These are phyloP conservation scores for Hormaphis cornu DNA, from an alignment of 1,140 invertebrate species.

Conservation along the genomic window DNA sequence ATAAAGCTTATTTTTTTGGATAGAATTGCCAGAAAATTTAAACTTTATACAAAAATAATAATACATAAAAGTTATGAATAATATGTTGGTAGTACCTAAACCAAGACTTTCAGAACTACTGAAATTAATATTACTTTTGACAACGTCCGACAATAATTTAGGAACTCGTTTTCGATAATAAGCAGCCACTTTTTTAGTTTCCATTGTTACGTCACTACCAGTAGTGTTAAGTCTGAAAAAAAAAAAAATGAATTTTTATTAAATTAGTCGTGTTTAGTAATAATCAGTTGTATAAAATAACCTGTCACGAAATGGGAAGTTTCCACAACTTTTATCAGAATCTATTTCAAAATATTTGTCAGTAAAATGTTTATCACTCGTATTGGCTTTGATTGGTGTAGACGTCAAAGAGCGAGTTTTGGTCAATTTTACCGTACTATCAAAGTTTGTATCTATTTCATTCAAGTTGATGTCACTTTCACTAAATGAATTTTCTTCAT, in stretches of 20 bases:
- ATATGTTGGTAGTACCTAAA: slow-evolving; percentile 38
- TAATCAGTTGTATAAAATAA: neutral
- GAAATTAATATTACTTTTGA: slow-evolving; percentile 53
- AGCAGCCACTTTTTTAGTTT: slow-evolving; percentile 47
- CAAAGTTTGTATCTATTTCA: slow-evolving; percentile 35
- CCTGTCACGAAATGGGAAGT: slow-evolving; percentile 11
- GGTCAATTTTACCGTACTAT: slow-evolving; percentile 20
- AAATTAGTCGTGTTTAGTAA: slow-evolving; percentile 33
- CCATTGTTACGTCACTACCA: slow-evolving; percentile 49
- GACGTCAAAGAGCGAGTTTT: slow-evolving; percentile 6
- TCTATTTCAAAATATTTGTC: slow-evolving; percentile 30
- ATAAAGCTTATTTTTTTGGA: no score
- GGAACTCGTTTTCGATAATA: slow-evolving; percentile 47
- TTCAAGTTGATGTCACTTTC: slow-evolving; percentile 36
- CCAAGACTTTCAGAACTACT: slow-evolving; percentile 65
- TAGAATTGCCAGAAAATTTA: no score
- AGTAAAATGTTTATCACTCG: slow-evolving; percentile 31
- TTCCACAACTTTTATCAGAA: slow-evolving; percentile 20
- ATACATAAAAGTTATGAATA: no score
- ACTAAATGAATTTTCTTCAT: slow-evolving; percentile 35
- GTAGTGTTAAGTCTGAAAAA: slow-evolving; percentile 50
- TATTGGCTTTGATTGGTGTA: slow-evolving; percentile 26
- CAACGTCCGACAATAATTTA: slow-evolving; percentile 48
- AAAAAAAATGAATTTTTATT: slow-evolving; percentile 1
- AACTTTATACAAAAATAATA: no score